phyloP scores from a whole-genome alignment of 2,888 invertebrate genomes.

The Ariolimax columbianus region DNA sequence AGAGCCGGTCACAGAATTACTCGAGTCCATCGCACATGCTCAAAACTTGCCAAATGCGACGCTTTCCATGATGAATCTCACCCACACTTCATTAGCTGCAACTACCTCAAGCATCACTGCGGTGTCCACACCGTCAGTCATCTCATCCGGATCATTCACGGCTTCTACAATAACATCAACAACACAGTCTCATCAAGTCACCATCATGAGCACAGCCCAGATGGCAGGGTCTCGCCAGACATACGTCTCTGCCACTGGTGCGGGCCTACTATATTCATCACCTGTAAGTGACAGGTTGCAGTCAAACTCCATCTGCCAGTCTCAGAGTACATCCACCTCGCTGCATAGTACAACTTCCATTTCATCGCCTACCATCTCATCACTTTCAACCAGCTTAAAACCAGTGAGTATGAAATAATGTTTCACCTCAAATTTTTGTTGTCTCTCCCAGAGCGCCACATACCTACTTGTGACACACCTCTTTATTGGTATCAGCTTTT shows the following conservation, averaged over 20 bases:
- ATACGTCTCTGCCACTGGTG: constrained; percentile 5
- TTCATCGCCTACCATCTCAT: neutral
- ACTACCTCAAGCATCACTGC: constrained; percentile 29
- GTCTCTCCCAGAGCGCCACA: no score
- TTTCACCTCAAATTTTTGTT: no score
- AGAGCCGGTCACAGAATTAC: constrained; percentile 39
- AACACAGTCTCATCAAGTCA: constrained; percentile 43
- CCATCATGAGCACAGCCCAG: constrained; percentile 44
- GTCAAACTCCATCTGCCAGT: neutral
- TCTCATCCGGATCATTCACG: constrained; percentile 94
- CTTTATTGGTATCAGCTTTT: no score
- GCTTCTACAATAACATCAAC: constrained; percentile 30
- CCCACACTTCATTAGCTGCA: constrained; percentile 25
- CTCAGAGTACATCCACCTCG: neutral
- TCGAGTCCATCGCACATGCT: neutral
- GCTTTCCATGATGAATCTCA: neutral
- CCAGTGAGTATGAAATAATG: constrained; percentile 27
- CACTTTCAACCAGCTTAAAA: neutral
- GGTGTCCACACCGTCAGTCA: constrained; percentile 81
- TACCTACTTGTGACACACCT: no score
- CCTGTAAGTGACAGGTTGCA: neutral
- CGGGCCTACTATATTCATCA: neutral
- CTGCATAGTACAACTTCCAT: neutral
- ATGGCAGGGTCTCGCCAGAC: constrained; percentile 6
- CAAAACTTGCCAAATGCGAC: neutral